phyloP scores from a whole-genome alignment of 2,113 vertebrate genomes.

The Heloderma charlesbogerti region DNA sequence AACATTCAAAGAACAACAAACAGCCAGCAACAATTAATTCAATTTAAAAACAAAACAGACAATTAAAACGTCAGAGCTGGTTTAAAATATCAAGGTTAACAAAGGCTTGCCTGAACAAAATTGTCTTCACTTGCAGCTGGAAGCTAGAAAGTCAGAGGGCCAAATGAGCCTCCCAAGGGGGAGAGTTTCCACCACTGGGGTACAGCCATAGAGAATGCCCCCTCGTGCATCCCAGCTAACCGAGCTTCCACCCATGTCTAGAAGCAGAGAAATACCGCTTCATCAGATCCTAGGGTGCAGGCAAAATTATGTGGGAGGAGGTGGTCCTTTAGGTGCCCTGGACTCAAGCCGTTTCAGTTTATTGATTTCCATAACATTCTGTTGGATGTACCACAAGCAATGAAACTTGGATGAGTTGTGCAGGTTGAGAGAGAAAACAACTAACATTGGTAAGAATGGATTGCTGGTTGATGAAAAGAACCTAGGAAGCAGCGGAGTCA shows the following conservation, averaged over 20 bases:
- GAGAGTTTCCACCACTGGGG: background rate
- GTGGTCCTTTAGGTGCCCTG: background rate
- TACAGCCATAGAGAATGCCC: background rate
- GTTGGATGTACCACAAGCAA: background rate
- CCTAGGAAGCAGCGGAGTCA: too few species aligned
- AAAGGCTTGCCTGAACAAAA: background rate
- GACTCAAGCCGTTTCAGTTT: background rate
- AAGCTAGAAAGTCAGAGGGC: background rate
- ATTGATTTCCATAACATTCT: background rate
- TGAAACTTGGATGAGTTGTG: background rate
- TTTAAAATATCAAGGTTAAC: background rate
- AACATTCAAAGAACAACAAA: background rate
- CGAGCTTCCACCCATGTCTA: background rate
- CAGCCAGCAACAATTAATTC: background rate
- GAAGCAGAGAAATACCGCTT: background rate
- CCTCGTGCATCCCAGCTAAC: background rate
- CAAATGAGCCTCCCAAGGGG: background rate
- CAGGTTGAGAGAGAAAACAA: fast-evolving
- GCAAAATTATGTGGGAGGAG: background rate
- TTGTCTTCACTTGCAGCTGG: background rate
- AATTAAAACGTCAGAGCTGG: background rate
- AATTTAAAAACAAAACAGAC: background rate
- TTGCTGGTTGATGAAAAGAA: too few species aligned
- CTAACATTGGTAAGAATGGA: background rate
- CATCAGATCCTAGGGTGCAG: too few species aligned